Percentiles rank a stretch among this genome's conserved stretches.
These are phyloP conservation scores for Pocota personata DNA, from an alignment of 2,888 invertebrate genomes.

Conservation along the genomic window DNA sequence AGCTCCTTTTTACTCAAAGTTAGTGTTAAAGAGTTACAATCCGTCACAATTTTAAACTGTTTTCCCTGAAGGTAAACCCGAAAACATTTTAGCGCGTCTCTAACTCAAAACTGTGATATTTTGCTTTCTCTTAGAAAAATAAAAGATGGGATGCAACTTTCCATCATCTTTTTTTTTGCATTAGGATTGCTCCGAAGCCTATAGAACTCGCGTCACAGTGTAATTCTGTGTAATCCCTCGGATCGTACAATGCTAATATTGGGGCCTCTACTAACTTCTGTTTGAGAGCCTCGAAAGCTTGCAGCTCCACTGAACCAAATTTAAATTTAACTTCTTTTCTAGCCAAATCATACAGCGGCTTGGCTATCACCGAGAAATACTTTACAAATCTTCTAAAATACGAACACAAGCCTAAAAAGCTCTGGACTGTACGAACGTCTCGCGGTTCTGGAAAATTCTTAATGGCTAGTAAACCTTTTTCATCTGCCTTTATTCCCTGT, in stretches of 20 bases:
- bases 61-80: no score
- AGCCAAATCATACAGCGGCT: constrained; percentile 50
- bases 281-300: not conserved
- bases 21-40: not conserved
- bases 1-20: not conserved
- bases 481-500: not conserved
- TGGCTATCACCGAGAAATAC: constrained; percentile 50
- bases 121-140: constrained; percentile 75
- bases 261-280: not conserved
- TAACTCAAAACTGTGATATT: no score
- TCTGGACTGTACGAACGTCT: not conserved
- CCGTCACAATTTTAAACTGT: not conserved
- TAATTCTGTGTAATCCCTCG: constrained; percentile 39
- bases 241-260: constrained; percentile 19
- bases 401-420: constrained; percentile 9
- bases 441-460: not conserved
- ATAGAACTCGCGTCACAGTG: constrained; percentile 66
- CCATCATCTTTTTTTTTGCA: constrained; percentile 77
- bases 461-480: not conserved
- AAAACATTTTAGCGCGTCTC: not conserved
- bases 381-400: constrained; percentile 65
- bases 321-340: constrained; percentile 42
- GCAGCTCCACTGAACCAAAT: not conserved
- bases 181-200: constrained; percentile 77
- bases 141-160: constrained; percentile 77